Percentiles rank a stretch among this genome's conserved stretches.
Conservation (phyloP, 2,888 invertebrate genomes). For the Listrodromus nycthemerus region DNA sequence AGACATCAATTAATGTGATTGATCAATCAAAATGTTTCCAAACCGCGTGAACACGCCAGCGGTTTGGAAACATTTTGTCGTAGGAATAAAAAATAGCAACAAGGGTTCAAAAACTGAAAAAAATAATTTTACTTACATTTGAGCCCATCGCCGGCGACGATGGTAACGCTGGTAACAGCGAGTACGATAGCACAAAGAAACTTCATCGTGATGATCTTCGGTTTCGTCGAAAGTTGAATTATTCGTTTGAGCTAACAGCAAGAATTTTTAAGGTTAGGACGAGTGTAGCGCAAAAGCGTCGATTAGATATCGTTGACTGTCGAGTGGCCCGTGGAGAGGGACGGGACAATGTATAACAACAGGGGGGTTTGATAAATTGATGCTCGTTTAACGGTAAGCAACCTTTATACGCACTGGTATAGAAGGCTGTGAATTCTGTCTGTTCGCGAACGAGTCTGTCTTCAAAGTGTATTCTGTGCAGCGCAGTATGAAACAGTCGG, state of each 20-base stretch:
- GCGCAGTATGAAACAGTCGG: slow-evolving; percentile 8
- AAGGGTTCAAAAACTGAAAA: slow-evolving; percentile 51
- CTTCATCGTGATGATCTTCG: slow-evolving; percentile 75
- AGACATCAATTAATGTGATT: background rate
- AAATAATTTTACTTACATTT: slow-evolving; percentile 88
- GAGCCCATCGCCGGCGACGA: slow-evolving; percentile 85
- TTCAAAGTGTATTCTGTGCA: slow-evolving; percentile 29
- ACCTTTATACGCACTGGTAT: slow-evolving; percentile 97
- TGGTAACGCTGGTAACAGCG: slow-evolving; percentile 84
- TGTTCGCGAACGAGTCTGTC: slow-evolving; percentile 55
- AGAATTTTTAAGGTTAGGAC: slow-evolving; percentile 6
- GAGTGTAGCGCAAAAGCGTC: background rate
- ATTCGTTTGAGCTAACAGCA: background rate
- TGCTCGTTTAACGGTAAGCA: slow-evolving; percentile 74
- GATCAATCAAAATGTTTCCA: background rate
- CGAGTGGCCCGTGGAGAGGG: background rate
- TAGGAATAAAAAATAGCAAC: background rate
- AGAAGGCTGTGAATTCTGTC: slow-evolving; percentile 88
- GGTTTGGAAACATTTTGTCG: no score
- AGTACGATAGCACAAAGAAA: slow-evolving; percentile 85
- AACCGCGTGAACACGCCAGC: background rate
- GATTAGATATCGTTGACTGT: slow-evolving; percentile 9
- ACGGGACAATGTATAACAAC: slow-evolving; percentile 6
- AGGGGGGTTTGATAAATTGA: slow-evolving; percentile 25
- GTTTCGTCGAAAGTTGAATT: slow-evolving; percentile 12